Percentiles rank a stretch among this genome's conserved stretches.
phyloP scores from a whole-genome alignment of 2,888 invertebrate genomes.

The Rhimphoctona megacephalus region DNA sequence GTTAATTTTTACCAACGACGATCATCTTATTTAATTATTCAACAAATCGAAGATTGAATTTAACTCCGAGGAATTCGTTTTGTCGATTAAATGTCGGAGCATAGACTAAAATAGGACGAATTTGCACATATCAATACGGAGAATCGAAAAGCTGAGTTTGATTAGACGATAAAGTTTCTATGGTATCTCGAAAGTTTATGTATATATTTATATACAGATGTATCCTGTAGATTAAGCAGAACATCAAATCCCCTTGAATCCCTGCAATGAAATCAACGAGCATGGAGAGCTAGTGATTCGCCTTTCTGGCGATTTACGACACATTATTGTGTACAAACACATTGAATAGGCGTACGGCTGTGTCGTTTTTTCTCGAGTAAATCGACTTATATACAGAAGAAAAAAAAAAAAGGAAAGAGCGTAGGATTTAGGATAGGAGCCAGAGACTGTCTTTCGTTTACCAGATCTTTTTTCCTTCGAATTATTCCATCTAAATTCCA shows the following conservation, averaged over 20 bases:
- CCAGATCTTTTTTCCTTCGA: slow-evolving; percentile 57
- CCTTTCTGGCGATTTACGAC: slow-evolving; percentile 64
- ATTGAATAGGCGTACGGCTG: neutral
- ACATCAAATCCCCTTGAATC: slow-evolving; percentile 62
- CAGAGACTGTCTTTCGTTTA: slow-evolving; percentile 58
- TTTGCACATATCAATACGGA: neutral
- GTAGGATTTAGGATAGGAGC: slow-evolving; percentile 17
- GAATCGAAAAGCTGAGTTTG: neutral
- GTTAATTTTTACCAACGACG: neutral
- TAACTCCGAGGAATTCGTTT: neutral
- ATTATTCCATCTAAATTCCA: slow-evolving; percentile 64
- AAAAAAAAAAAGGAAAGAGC: neutral
- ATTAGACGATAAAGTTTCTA: slow-evolving; percentile 26
- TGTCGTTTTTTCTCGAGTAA: slow-evolving; percentile 29
- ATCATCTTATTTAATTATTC: neutral
- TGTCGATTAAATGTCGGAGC: no score
- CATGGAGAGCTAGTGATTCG: slow-evolving; percentile 55
- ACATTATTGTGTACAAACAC: slow-evolving; percentile 59
- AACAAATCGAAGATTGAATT: neutral
- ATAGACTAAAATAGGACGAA: neutral
- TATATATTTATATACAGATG: slow-evolving; percentile 23
- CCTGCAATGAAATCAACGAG: slow-evolving; percentile 62
- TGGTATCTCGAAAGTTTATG: neutral
- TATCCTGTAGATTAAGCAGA: slow-evolving; percentile 35
- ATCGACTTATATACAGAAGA: slow-evolving; percentile 22